These are phyloP conservation scores for Hippolais icterina DNA, from an alignment of 2,113 vertebrate species.

Conservation along the genomic window DNA sequence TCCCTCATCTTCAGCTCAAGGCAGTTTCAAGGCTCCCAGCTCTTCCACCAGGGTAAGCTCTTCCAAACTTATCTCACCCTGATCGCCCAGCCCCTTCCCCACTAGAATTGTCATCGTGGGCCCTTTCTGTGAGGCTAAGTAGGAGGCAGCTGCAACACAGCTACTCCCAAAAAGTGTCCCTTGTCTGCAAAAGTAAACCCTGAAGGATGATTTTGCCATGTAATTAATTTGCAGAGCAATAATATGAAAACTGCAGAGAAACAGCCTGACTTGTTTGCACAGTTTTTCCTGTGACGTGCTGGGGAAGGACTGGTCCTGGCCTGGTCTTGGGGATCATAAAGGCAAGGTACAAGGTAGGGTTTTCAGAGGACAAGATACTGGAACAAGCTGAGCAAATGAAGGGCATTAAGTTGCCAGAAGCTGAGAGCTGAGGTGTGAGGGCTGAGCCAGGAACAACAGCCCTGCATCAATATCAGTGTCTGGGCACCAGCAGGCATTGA, in stretches of 20 bases:
- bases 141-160: neutral
- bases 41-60: neutral
- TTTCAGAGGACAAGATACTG: neutral
- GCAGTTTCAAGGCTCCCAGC: neutral
- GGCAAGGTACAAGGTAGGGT: neutral
- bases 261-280: neutral
- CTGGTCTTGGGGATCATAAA: neutral
- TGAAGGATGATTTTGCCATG: neutral
- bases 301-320: neutral
- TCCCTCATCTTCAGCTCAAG: neutral
- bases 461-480: accelerated
- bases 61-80: neutral
- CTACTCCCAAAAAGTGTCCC: neutral
- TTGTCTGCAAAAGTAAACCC: neutral
- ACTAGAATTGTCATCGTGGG: neutral
- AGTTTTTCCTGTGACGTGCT: neutral
- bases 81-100: neutral
- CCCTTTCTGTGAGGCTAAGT: neutral
- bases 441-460: neutral
- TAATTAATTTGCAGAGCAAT: neutral
- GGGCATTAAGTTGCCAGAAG: neutral
- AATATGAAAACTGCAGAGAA: neutral
- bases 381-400: neutral
- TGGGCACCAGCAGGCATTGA: neutral
- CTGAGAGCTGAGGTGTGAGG: neutral